These are phyloP conservation scores for Xerus inauris DNA, from an alignment of 2,113 vertebrate genomes.

Conservation along the genomic window DNA sequence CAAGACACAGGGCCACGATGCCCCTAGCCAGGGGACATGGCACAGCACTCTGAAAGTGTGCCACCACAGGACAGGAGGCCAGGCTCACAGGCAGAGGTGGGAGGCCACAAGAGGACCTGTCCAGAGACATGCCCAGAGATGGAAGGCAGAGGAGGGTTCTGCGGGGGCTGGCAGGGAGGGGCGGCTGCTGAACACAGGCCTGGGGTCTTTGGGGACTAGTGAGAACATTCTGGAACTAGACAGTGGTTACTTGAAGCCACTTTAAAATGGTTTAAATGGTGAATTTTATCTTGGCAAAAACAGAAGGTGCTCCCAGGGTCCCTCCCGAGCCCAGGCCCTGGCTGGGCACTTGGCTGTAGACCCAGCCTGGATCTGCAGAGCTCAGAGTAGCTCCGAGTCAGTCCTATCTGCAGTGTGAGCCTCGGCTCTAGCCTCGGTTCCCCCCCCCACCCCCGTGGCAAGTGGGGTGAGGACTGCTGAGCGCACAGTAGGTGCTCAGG, in stretches of 20 bases:
- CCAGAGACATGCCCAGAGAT: no score
- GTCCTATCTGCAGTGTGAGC: fast-evolving
- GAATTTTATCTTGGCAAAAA: background rate
- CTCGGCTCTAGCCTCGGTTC: background rate
- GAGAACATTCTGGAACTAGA: background rate
- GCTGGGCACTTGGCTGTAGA: background rate
- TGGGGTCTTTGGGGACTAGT: background rate
- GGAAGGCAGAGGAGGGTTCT: background rate
- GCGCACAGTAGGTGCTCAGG: background rate
- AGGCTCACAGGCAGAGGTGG: no score
- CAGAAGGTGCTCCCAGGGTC: background rate
- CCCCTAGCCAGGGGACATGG: fast-evolving
- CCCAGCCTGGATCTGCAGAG: fast-evolving
- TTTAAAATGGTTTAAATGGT: background rate
- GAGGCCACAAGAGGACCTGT: background rate
- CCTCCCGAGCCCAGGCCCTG: background rate
- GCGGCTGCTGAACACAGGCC: fast-evolving
- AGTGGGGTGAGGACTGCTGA: background rate
- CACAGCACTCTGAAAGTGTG: fast-evolving
- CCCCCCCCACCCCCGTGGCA: background rate
- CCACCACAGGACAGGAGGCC: background rate
- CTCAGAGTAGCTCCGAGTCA: fast-evolving
- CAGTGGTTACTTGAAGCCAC: background rate
- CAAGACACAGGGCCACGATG: fast-evolving
- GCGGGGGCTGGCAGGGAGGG: fast-evolving